Conservation (phyloP, 2,888 invertebrate genomes). For the Sipha maydis region DNA sequence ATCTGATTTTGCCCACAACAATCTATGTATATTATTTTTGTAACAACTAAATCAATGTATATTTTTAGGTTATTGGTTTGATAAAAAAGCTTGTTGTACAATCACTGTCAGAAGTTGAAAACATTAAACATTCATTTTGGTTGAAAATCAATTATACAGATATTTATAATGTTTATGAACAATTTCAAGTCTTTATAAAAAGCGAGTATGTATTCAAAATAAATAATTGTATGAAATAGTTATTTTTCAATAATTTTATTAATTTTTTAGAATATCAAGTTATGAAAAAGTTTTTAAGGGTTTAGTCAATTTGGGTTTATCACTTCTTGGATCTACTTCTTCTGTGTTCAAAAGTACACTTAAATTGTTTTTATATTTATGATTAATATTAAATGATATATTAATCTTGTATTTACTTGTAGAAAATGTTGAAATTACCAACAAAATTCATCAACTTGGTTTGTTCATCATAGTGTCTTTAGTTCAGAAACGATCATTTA, state of each 20-base stretch:
- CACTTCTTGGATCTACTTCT: constrained; percentile 67
- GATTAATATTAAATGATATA: not conserved
- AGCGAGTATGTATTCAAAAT: constrained; percentile 50
- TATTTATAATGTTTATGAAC: constrained; percentile 36
- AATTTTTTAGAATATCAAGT: constrained; percentile 68
- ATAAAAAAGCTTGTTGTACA: constrained; percentile 41
- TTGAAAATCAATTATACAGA: constrained; percentile 38
- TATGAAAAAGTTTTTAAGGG: constrained; percentile 71
- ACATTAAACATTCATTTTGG: constrained; percentile 43
- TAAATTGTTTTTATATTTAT: constrained; percentile 64
- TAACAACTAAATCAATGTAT: not conserved
- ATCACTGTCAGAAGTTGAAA: constrained; percentile 43
- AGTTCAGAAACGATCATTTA: constrained; percentile 70
- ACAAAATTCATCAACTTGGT: constrained; percentile 70
- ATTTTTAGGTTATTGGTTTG: constrained; percentile 50
- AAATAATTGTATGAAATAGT: not conserved
- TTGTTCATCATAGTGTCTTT: constrained; percentile 72
- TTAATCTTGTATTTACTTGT: constrained; percentile 64
- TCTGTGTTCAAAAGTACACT: constrained; percentile 64
- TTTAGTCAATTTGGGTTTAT: constrained; percentile 70
- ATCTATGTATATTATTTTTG: not conserved
- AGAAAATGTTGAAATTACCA: constrained; percentile 67
- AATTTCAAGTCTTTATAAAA: constrained; percentile 53
- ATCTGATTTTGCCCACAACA: not conserved
- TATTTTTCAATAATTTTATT: constrained; percentile 4